Evolutionary conservation across 2,113 vertebrate species (phyloP).

Genomic region (Phasianus colchicus): DNA sequence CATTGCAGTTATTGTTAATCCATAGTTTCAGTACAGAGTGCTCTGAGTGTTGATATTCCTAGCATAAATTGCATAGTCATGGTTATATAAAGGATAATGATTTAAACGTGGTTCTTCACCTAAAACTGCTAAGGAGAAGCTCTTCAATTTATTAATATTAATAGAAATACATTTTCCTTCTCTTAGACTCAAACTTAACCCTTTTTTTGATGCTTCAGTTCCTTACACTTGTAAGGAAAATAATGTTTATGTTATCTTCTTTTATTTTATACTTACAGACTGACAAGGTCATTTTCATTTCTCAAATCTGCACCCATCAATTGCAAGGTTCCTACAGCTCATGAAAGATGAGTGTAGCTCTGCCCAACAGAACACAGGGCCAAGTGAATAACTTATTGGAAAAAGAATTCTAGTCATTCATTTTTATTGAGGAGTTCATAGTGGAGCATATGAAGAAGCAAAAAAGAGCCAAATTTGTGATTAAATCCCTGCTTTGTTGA

Average conservation of each 20-base stretch:
- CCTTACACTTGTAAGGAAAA: not conserved
- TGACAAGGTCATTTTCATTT: not conserved
- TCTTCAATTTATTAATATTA: not conserved
- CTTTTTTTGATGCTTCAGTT: not conserved
- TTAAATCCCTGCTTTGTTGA: not conserved
- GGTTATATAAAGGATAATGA: not conserved
- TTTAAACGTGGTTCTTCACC: not conserved
- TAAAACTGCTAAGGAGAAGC: not conserved
- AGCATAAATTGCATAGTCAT: not conserved
- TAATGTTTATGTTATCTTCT: not conserved
- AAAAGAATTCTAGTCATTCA: accelerated
- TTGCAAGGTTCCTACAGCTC: not conserved
- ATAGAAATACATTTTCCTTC: not conserved
- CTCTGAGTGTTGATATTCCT: not conserved
- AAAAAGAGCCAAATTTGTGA: not conserved
- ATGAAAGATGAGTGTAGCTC: not conserved
- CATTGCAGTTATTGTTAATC: not conserved
- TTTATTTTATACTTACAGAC: not conserved
- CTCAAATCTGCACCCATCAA: not conserved
- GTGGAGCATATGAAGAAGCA: not conserved
- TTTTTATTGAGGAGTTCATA: not conserved
- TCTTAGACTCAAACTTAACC: not conserved
- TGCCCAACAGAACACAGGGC: not conserved
- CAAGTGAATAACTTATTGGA: not conserved
- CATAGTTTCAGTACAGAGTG: not conserved